Conservation (phyloP, 2,797 vertebrate species). For the Phoebastria nigripes region DNA sequence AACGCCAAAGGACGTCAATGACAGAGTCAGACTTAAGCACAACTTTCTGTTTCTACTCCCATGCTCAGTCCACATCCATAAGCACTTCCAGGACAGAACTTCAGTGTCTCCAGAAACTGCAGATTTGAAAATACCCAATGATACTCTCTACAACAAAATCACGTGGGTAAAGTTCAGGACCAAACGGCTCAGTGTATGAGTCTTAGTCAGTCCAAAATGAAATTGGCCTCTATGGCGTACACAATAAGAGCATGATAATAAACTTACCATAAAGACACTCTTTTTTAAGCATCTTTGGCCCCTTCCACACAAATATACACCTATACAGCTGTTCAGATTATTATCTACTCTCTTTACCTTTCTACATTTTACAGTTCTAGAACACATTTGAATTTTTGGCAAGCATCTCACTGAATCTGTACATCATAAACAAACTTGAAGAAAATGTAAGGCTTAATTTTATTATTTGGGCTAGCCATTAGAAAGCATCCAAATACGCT, state of each 20-base stretch:
- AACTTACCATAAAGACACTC: not conserved
- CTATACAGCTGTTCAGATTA: not conserved
- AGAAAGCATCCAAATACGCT: conserved; percentile 5
- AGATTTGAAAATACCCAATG: not conserved
- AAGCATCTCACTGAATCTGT: not conserved
- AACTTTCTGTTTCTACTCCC: not conserved
- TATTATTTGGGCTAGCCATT: not conserved
- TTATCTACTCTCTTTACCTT: not conserved
- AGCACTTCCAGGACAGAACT: not conserved
- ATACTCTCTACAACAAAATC: not conserved
- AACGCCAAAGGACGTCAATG: not conserved
- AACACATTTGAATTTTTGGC: not conserved
- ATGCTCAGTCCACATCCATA: not conserved
- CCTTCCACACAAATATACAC: not conserved
- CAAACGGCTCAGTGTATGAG: not conserved
- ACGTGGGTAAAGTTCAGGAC: not conserved
- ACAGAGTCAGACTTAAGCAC: not conserved
- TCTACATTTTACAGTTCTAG: not conserved
- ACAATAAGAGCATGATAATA: not conserved
- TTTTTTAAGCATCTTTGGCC: not conserved
- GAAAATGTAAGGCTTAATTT: not conserved
- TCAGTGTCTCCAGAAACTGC: not conserved
- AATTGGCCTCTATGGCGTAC: not conserved
- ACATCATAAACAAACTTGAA: not conserved
- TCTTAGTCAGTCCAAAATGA: not conserved